Base-by-base conservation (phyloP, 2,797 vertebrate genomes). In the Hemitrygon akajei region DNA sequence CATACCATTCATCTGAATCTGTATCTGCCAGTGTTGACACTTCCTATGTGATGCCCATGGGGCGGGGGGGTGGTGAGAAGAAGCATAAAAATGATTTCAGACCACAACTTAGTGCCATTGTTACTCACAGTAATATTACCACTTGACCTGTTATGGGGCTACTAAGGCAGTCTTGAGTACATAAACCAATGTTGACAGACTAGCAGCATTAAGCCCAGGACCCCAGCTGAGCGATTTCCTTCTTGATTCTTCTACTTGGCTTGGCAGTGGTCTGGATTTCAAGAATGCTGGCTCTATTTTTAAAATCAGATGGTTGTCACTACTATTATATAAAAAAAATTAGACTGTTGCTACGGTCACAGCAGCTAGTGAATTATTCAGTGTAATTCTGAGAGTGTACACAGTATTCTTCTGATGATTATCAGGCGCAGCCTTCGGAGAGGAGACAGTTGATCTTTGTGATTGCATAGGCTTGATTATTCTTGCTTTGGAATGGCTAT, bases 391-490 rank as follows among this genome's bases (percentile, higher is more conserved):
- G 7, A 9, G 63, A 22, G 63, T 37, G 86, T 69, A 89, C 86
- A 37, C n/a, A 69, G 34, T 22, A n/a, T 89, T 69, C 86, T 89
- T 4, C 86, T 89, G 86, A 89, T 89, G 34, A 37, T 69, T 89
- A 89, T 69, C 60, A 40, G 82, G 63, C 63, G 0, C 34, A 89
- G 37, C 30, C 86, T 89, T 37, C 89, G 86, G 66, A n/a, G 66
- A 66, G n/a, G 86, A 66, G 86, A 69, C 69, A 60, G n/a, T n/a
- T n/a, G 60, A 73, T 73, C 69, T 71, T 20, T 73, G 71, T 25
- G 20, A 73, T 73, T 25, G 5, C 71, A 7, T 75, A 75, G 22
- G 71, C 27, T 75, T 75, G 71, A 22, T 75, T 75, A 7, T 75
- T 75, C 47, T 47, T 2, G 47, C 4, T 22, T 75, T 37, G 37